Evolutionary conservation across 2,888 invertebrate species (phyloP).

Genomic region (Rhyacophila evoluta): DNA sequence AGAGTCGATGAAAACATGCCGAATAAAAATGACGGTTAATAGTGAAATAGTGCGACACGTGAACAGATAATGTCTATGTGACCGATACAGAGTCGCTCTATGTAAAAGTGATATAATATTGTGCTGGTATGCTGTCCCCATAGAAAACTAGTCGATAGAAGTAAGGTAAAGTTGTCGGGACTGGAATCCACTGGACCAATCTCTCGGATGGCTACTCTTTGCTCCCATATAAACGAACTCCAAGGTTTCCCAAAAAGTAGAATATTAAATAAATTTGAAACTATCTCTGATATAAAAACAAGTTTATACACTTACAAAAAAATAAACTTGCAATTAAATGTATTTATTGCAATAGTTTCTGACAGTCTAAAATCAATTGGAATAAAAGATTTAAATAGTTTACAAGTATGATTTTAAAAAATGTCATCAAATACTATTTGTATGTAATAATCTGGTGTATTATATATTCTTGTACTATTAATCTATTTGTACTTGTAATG

Average conservation of each 20-base stretch:
- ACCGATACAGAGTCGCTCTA: neutral
- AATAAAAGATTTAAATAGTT: no score
- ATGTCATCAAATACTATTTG: no score
- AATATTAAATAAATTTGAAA: no score
- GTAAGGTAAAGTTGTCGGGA: constrained; percentile 19
- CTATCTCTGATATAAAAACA: no score
- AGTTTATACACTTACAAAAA: no score
- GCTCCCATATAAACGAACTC: neutral
- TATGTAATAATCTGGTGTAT: no score
- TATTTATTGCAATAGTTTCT: no score
- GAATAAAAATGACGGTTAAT: constrained; percentile 43
- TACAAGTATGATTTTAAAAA: no score
- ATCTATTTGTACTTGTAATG: no score
- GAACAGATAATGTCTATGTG: constrained; percentile 32
- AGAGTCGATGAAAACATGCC: neutral
- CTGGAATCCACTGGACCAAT: constrained; percentile 44
- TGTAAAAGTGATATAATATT: constrained; percentile 3
- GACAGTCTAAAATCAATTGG: no score
- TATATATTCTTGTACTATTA: no score
- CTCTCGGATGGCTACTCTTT: constrained; percentile 2
- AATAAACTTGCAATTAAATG: no score
- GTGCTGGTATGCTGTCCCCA: neutral
- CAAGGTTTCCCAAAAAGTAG: neutral
- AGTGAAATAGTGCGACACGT: constrained; percentile 44
- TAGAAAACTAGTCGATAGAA: constrained; percentile 19